A percentile compares a stretch with the other conserved stretches of the same genome.
Conservation (phyloP, 2,888 invertebrate genomes). For the Zele albiditarsus region DNA sequence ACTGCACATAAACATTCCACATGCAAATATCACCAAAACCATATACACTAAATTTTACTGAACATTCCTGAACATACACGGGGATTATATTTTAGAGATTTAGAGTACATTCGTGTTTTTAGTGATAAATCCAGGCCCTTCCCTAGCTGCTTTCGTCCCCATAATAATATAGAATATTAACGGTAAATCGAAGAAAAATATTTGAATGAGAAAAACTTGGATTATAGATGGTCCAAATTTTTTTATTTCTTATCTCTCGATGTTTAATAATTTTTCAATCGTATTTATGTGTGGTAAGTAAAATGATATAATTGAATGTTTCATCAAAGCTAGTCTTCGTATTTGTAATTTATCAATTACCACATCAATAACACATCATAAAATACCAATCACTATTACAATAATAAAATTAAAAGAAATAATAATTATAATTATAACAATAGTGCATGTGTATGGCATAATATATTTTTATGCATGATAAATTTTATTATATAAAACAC, state of each 20-base stretch:
- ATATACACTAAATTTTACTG: background rate
- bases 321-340: background rate
- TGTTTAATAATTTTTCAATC: slow-evolving; percentile 26
- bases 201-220: slow-evolving; percentile 21
- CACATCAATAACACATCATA: background rate
- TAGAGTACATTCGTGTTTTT: slow-evolving; percentile 26
- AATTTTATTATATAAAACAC: slow-evolving; percentile 19
- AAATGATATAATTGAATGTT: slow-evolving; percentile 5
- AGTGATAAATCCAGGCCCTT: slow-evolving; percentile 59
- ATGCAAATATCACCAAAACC: background rate
- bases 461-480: slow-evolving; percentile 56
- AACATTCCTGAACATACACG: background rate
- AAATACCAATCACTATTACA: slow-evolving; percentile 28
- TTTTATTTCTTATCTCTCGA: slow-evolving; percentile 4
- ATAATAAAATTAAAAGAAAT: background rate
- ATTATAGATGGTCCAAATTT: slow-evolving; percentile 20
- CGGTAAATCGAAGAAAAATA: background rate
- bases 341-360: background rate
- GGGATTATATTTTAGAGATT: slow-evolving; percentile 3
- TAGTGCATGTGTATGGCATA: slow-evolving; percentile 64
- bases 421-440: slow-evolving; percentile 29
- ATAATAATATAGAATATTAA: slow-evolving; percentile 29
- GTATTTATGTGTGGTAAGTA: slow-evolving; percentile 3
- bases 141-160: slow-evolving; percentile 71
- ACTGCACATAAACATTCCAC: background rate